Percentiles rank a stretch among this genome's conserved stretches.
Conservation (phyloP, 1,140 invertebrate species). For the Elymnias hypermnestra region DNA sequence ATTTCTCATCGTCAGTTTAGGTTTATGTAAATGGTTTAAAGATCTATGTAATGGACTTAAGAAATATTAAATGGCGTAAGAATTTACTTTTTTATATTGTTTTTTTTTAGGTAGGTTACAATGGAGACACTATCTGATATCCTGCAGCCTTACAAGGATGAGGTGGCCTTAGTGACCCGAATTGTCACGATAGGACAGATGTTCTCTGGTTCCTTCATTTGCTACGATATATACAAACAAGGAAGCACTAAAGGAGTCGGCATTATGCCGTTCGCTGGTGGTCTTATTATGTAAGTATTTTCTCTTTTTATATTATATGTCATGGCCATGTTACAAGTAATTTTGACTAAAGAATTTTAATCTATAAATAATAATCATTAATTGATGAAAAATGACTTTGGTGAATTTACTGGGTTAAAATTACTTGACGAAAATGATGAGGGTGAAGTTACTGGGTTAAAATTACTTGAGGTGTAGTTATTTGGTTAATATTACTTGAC, state of each 20-base stretch:
- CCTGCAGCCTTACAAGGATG: constrained; percentile 75
- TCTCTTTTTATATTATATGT: too few species aligned
- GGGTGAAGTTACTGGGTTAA: too few species aligned
- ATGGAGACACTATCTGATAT: constrained; percentile 67
- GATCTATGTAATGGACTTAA: too few species aligned
- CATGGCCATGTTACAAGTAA: too few species aligned
- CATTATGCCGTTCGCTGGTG: constrained; percentile 83
- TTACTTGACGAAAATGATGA: too few species aligned
- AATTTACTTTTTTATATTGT: neutral
- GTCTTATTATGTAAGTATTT: constrained; percentile 86
- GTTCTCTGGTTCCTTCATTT: constrained; percentile 80
- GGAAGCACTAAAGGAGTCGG: constrained; percentile 78
- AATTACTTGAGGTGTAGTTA: too few species aligned
- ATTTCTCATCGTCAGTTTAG: too few species aligned
- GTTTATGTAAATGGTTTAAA: too few species aligned
- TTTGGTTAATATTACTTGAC: too few species aligned
- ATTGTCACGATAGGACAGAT: constrained; percentile 80
- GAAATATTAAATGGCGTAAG: neutral
- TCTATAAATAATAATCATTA: neutral
- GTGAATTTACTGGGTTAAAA: too few species aligned
- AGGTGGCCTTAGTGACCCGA: constrained; percentile 74
- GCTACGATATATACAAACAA: constrained; percentile 83
- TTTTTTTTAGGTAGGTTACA: constrained; percentile 3
- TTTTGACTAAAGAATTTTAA: neutral
- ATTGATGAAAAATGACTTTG: too few species aligned